Evolutionary conservation across 2,888 invertebrate species (phyloP), one percentile per base, ranked within the genome.

Genomic region (Apoda limacodes): DNA sequence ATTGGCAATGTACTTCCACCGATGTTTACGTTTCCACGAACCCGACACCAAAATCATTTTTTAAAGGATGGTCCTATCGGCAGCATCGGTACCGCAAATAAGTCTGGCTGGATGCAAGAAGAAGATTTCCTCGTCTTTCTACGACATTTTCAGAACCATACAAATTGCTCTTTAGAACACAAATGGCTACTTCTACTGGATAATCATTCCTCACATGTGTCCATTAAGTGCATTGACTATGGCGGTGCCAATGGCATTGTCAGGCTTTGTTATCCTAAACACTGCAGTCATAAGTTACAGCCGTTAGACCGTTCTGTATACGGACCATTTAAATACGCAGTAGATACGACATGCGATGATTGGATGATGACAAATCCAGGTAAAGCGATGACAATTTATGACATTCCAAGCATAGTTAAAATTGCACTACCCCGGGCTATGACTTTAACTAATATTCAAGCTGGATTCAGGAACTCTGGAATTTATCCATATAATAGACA

Each of bases 1-100:
- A 5, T 52, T 1, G 55, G 56, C 3, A 55, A 56, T 37, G 15
- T 32, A 2, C 34, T 58, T 9, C 54, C 56, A 3, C 50, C 53
- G 0, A 20, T 54, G 0, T 57, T 55, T 27, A 32, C 55, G 0
- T 58, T 55, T 36, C 53, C 52, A 0, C 39, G 54, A 9, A 43
- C 47, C 30, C 30, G 44, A 30, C 52, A 37, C 22, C 25, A 50
- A 13, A 32, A 40, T 12, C 47, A 54, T 32, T 55, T 48, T 36
- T 19, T 47, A 2, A 39, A 45, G 9, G 39, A 40, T 25, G 47
- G 45, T 4, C 47, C 47, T 12, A 4, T 29, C 2, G 48, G 44
- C 5, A 43, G 28, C 5, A 23, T 15, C 27, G 45, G 46, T 9
- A 23, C 27, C 25, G 45, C 23, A 9, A 46, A 50, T 32, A 10